phyloP scores from a whole-genome alignment of 2,113 vertebrate genomes.

The Bambusicola thoracicus region DNA sequence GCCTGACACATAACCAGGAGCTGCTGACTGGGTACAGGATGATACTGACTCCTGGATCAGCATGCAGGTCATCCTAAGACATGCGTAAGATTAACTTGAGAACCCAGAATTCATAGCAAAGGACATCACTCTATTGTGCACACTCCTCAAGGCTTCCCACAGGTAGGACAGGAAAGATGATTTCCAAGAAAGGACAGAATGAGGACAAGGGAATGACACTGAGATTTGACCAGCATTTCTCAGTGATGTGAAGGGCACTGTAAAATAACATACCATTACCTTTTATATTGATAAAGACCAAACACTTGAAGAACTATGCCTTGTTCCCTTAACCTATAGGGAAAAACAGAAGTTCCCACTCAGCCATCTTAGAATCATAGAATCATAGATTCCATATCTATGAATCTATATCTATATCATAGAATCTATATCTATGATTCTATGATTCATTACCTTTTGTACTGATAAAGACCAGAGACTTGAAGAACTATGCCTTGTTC shows the following conservation, averaged over 20 bases:
- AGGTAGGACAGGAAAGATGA: not conserved
- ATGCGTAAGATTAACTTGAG: not conserved
- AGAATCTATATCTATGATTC: no score
- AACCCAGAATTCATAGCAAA: not conserved
- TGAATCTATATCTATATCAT: no score
- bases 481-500: not conserved
- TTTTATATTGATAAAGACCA: not conserved
- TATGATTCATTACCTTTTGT: no score
- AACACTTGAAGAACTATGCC: not conserved
- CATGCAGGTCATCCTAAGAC: not conserved
- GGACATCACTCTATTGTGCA: not conserved
- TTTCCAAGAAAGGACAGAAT: not conserved
- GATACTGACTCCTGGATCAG: not conserved
- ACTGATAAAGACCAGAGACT: not conserved
- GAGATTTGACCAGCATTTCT: not conserved
- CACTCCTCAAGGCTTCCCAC: not conserved
- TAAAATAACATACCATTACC: not conserved
- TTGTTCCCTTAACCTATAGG: not conserved
- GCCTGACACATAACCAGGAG: not conserved
- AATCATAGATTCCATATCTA: no score
- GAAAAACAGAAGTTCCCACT: not conserved
- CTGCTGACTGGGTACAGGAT: not conserved
- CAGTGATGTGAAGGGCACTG: not conserved
- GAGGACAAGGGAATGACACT: not conserved
- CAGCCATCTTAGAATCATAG: not conserved